Base-by-base conservation (phyloP, 2,797 vertebrate species). In the Sebastes taczanowskii region DNA sequence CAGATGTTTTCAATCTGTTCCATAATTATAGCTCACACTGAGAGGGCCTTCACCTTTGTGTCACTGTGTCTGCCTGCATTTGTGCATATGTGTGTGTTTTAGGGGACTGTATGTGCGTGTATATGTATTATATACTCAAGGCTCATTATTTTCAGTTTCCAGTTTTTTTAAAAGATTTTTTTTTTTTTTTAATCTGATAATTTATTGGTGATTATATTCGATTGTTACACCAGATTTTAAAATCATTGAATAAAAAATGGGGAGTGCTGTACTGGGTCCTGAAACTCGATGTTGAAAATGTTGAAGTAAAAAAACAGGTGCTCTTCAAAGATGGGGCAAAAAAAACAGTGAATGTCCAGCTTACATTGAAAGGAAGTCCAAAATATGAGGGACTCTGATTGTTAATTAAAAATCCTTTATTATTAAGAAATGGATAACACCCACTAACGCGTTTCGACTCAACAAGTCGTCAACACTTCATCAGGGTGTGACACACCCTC, bases 1-100 rank as follows among this genome's bases (percentile, higher is more conserved):
- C 74, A 87, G 78, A 81, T 81, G 42, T 74, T 82, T 88, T 68
- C 30, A 80, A 74, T 80, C 68, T 62, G 34, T 34, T 72, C 52
- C 59, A 53, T 85, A 83, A 88, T 74, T 83, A 76, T 46, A 64
- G 35, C 73, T 72, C 38, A 46, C 23, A n/a, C 46, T 34, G 22
- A 64, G 58, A 53, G 23, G 49, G 49, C 32, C 70, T 75, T 74
- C 29, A 78, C 64, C 58, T 86, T 72, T 68, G 35, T 59, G n/a
- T 63, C 16, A 23, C 10, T 34, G 11, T 65, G 72, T 81, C 53
- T 52, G 56, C 25, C 35, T 86, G 52, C 13, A 23, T 74, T 32
- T 63, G 29, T 46, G 25, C 3, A 2, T 1, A 7, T 29, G 29
- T 32, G 23, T 67, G 20, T 61, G 6, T 77, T n/a, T 66, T 13